Evolutionary conservation across 2,797 vertebrate genomes (phyloP), one percentile per base, ranked within the genome.

Genomic region (Diplodus sargus): DNA sequence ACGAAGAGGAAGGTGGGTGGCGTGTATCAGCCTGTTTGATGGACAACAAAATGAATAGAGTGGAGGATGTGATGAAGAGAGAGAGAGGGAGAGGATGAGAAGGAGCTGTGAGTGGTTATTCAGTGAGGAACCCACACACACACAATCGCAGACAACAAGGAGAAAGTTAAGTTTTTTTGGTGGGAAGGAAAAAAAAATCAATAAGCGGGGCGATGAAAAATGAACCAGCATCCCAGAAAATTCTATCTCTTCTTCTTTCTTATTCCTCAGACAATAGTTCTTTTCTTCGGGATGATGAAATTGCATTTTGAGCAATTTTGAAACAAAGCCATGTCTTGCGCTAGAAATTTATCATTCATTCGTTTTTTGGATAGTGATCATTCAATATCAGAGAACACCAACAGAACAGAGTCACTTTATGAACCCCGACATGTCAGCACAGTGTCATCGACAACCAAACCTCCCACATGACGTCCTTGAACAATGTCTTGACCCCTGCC

Each of bases 111-210:
- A 83, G 79, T 22, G 64, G 53, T 60, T 69, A 60, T 65, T 79
- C 75, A 80, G 25, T 13, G 49, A 60, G 69, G 47, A 75, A 56
- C 80, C 74, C 78, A 78, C 79, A 78, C 80, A 71, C 3, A 49
- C 70, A 82, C 66, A 49, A 49, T 47, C 61, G 57, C 48, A 49
- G 18, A 70, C n/a, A 52, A 54, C 28, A 70, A 23, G 62, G 45
- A 72, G 80, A 79, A 79, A 49, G 17, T 3, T 23, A 43, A 83
- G 43, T 34, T 34, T 34, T 81, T 89, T 73, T 34, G 42, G 59
- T 70, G 53, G 63, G 76, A 87, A 66, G 39, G 56, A 54, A 78
- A 79, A 89, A 54, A 78, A 79, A 89, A 87, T 87, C 85, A 82
- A 87, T 85, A 77, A 71, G 61, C 25, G n/a, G 47, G 58, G 43